Evolutionary conservation across 2,888 invertebrate genomes (phyloP), one percentile per base, ranked within the genome.

Genomic region (Calameuta idolon): DNA sequence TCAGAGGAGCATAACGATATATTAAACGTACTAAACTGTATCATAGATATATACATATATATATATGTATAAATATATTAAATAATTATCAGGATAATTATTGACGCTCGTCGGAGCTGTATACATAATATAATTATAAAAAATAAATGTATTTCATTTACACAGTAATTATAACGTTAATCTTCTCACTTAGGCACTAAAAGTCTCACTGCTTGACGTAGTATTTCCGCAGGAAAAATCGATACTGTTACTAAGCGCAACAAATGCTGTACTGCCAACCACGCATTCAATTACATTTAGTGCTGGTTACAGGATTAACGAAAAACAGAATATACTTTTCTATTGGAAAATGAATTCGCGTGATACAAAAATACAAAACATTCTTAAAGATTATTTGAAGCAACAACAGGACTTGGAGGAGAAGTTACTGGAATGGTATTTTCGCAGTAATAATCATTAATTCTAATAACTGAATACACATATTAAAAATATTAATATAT

Each of bases 381-480:
- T 73, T 12, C 76, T 76, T 15, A 75, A 79, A 40, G 76, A 81
- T 78, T 79, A 76, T 79, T 77, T 69, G 31, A 79, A 83, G 76
- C 79, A 85, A 71, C 86, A 87, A 77, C 82, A 81, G 69, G 76
- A 81, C 5, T 78, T 86, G 34, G 85, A 86, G 33, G 79, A 84
- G 73, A 80, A 82, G 77, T 76, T 87, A 69, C 82, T 76, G 12
- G 81, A 85, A 82, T 84, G 86, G 87, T 89, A 86, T 79, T 77
- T 76, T 5, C 23, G 3, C 71, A 71, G 5, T 71, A 1, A 71
- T 12, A 71, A 15, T 34, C 5, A 33, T 71, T 71, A 30, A 71
- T 71, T 71, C 31, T 31, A 71, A 33, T 71, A 31, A 15, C 23
- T 23, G 23, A 1, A 55, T 23, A 23, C 23, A 23, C 23, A 55